These are phyloP conservation scores for Dioctria rufipes DNA, from an alignment of 2,888 invertebrate species.

Conservation along the genomic window DNA sequence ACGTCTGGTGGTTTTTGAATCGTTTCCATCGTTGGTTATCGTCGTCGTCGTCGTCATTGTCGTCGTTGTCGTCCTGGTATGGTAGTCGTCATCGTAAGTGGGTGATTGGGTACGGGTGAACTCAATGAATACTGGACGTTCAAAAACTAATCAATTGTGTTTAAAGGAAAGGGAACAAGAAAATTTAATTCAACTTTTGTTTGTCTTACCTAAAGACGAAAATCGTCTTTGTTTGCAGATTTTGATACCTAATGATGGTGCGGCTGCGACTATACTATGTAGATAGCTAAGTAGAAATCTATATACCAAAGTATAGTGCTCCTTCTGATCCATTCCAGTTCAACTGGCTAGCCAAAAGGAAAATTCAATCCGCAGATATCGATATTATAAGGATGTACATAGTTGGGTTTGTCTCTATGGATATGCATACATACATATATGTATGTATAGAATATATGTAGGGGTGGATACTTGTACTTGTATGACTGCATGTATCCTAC, in stretches of 20 bases:
- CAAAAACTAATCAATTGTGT: conserved; percentile 43
- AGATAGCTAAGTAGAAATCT: background rate
- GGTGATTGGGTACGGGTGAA: conserved; percentile 35
- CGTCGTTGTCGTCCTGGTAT: background rate
- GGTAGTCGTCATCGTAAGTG: conserved; percentile 5
- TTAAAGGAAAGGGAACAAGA: conserved; percentile 16
- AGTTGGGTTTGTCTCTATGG: background rate
- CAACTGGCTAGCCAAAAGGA: conserved; percentile 22
- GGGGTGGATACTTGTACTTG: background rate
- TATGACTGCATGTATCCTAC: conserved; percentile 10
- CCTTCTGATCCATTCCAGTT: conserved; percentile 33
- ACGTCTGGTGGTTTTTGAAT: conserved; percentile 13
- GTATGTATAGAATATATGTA: no score
- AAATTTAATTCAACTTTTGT: conserved; percentile 46
- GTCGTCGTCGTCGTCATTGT: no score
- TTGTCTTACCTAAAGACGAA: conserved; percentile 36
- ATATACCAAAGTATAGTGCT: background rate
- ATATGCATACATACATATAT: no score
- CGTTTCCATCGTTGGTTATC: background rate
- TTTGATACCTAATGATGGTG: conserved; percentile 49
- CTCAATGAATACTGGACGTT: conserved; percentile 38
- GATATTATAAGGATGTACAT: conserved; percentile 4
- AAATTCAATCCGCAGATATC: conserved; percentile 40
- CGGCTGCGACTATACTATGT: background rate
- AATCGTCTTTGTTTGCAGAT: conserved; percentile 47